Conservation (phyloP, 2,888 invertebrate genomes). For the Anaspis maculata region DNA sequence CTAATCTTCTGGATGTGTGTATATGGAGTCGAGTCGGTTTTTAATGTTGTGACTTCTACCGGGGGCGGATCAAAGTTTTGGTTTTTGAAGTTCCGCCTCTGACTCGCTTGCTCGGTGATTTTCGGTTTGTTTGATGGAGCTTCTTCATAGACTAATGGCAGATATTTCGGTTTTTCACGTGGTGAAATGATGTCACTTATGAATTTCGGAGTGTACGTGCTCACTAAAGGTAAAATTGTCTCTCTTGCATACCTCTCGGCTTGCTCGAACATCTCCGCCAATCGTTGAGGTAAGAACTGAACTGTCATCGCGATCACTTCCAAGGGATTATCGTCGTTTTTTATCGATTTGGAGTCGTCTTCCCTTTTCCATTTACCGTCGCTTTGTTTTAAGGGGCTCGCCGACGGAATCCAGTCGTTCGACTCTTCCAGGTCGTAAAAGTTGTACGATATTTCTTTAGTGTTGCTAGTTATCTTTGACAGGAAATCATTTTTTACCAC, state of each 20-base stretch:
- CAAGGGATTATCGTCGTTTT: constrained; percentile 26
- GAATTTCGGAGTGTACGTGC: constrained; percentile 69
- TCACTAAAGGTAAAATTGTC: constrained; percentile 66
- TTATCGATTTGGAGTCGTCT: constrained; percentile 28
- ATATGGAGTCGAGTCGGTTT: constrained; percentile 16
- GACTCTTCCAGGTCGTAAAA: constrained; percentile 37
- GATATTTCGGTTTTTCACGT: constrained; percentile 29
- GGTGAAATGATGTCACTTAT: constrained; percentile 39
- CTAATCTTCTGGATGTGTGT: constrained; percentile 37
- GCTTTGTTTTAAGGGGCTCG: constrained; percentile 14
- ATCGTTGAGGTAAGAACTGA: constrained; percentile 68
- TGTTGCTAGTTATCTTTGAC: constrained; percentile 31
- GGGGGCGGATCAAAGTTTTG: constrained; percentile 17
- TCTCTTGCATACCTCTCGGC: constrained; percentile 76
- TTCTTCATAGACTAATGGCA: constrained; percentile 36
- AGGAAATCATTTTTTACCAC: constrained; percentile 39
- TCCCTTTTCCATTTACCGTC: constrained; percentile 34
- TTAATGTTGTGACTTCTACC: background rate
- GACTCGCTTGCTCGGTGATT: constrained; percentile 1
- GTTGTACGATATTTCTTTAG: constrained; percentile 27
- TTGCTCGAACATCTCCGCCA: constrained; percentile 71
- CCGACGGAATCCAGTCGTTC: constrained; percentile 33
- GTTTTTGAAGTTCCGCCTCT: constrained; percentile 14
- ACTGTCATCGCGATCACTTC: constrained; percentile 50
- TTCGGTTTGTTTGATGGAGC: constrained; percentile 2